Base-by-base conservation (phyloP, 1,140 invertebrate species). In the Aradophagus sp. region DNA sequence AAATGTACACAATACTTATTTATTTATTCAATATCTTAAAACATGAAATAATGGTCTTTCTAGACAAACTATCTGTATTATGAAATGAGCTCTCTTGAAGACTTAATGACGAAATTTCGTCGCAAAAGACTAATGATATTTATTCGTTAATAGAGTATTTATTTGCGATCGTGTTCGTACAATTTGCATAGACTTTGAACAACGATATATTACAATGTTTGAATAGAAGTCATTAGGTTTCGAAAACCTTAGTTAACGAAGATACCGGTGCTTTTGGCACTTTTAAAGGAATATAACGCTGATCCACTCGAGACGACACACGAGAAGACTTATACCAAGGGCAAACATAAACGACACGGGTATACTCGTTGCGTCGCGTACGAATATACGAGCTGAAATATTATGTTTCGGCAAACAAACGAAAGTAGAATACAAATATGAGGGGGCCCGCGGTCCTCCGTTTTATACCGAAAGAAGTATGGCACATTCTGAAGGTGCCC, bases 341-440 rank as follows among this genome's bases (percentile, higher is more conserved):
- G 61, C 63, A 75, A 75, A 75, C 68, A 72, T 34, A 68, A 75
- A 65, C 53, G 68, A 75, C 68, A 75, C 41, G 38, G 53, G 55
- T 68, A 70, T 68, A 41, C 48, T 67, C 61, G 56, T 69, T 72
- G 58, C 55, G 26, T 29, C 15, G 47, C 67, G 35, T 58, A 63
- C 58, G 44, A 61, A 71, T 59, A 65, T 71, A 69, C 63, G 34
- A 69, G 73, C 73, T 77, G 80, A 82, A 82, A 82, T 82, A 82
- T 82, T 80, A 80, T 82, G 80, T 80, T 80, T 81, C 79, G 72
- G 72, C 72, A 82, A 82, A 82, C 78, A 79, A 45, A 76, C 74
- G 50, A 76, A 75, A 82, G 80, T 81, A 78, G 75, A 82, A 79
- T 81, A 78, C 79, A 82, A 82, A 82, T 82, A 82, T 77, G 58